Evolutionary conservation across 2,113 vertebrate species (phyloP).

Genomic region (Emydocephalus ijimae): DNA sequence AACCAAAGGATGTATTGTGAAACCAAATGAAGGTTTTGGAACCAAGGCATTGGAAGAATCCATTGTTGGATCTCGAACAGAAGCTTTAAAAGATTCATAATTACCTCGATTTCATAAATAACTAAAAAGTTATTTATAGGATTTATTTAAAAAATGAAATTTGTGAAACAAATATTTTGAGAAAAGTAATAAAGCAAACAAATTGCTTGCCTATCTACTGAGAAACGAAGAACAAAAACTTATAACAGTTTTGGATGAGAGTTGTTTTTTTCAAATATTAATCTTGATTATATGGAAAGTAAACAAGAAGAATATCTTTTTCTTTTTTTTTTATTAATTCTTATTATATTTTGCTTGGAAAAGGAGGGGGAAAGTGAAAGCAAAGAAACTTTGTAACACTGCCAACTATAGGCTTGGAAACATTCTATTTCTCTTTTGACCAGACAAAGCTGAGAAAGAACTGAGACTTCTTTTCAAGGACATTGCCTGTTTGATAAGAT

Average conservation of each 20-base stretch:
- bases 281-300: not conserved
- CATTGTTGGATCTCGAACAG: not conserved
- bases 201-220: not conserved
- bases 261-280: not conserved
- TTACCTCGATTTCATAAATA: not conserved
- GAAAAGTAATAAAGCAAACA: not conserved
- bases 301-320: not conserved
- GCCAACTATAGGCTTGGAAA: no score
- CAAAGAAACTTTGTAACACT: no score
- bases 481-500: no score
- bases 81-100: not conserved
- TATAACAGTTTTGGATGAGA: not conserved
- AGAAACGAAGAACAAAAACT: not conserved
- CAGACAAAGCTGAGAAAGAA: no score
- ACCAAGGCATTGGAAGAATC: not conserved
- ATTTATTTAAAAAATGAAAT: not conserved
- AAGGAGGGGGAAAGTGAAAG: no score
- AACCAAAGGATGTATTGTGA: not conserved
- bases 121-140: not conserved
- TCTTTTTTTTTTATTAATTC: no score
- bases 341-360: no score
- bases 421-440: no score
- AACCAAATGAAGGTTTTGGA: not conserved
- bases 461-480: no score
- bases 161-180: not conserved